Base-by-base conservation (phyloP, 2,888 invertebrate species). In the Parochlus steinenii region DNA sequence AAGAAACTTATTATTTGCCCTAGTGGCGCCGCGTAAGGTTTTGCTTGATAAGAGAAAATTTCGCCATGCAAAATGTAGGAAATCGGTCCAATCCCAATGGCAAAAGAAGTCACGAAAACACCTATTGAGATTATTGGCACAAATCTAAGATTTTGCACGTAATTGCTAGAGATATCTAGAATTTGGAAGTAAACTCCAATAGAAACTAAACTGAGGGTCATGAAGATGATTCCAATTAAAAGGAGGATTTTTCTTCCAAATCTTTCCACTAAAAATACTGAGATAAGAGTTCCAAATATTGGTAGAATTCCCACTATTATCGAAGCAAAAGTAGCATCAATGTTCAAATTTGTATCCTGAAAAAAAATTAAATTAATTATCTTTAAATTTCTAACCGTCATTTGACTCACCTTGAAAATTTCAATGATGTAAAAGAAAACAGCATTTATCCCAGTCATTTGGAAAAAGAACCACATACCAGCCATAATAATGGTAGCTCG, bases 371-470 rank as follows among this genome's bases (percentile, higher is more conserved):
- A n/a, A n/a, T n/a, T n/a, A n/a, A n/a, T n/a, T n/a, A n/a, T n/a
- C n/a, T n/a, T n/a, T n/a, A n/a, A n/a, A n/a, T n/a, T n/a, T n/a
- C n/a, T n/a, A n/a, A n/a, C n/a, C n/a, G n/a, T n/a, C n/a, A n/a
- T n/a, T n/a, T n/a, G n/a, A n/a, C n/a, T n/a, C n/a, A n/a, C n/a
- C n/a, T n/a, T n/a, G n/a, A n/a, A n/a, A n/a, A 34, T 34, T 18
- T 27, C 29, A 4, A 28, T 28, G 6, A 18, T 20, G 16, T 28
- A 34, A n/a, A 34, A 34, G 1, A 28, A 4, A 12, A 34, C 14
- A 6, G 34, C 34, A 27, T 34, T 34, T 10, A 28, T 34, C 15
- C 34, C 34, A 3, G 20, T 15, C 20, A 28, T 14, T 28, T 34
- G 34, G 14, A 34, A 34, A 23, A 34, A 34, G 11, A 28, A 3